Percentiles rank a stretch among this genome's conserved stretches.
Conservation (phyloP, 2,888 invertebrate genomes). For the Notodonta ziczac region DNA sequence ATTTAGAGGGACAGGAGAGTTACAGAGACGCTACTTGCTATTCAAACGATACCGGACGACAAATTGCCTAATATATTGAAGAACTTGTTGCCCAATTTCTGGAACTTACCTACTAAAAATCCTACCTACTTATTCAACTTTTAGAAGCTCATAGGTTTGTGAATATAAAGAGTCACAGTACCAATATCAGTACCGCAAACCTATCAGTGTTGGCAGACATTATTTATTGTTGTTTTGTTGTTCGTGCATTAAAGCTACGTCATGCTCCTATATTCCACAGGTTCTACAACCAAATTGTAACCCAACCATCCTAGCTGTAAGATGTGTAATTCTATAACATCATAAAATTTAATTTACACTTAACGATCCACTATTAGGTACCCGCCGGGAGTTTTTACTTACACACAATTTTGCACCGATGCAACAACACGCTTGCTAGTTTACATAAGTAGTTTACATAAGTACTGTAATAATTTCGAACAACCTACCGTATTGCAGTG, state of each 20-base stretch:
- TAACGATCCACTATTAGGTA: constrained; percentile 28
- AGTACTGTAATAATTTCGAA: constrained; percentile 44
- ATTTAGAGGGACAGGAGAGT: no score
- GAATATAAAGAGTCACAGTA: background rate
- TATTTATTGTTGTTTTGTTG: background rate
- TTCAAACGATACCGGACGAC: no score
- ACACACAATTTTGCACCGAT: constrained; percentile 31
- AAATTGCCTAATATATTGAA: no score
- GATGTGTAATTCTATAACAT: constrained; percentile 32
- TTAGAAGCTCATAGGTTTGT: no score
- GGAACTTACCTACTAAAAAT: no score
- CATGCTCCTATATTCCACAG: background rate
- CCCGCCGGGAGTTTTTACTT: constrained; percentile 21
- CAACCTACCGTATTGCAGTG: constrained; percentile 49
- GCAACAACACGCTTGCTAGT: constrained; percentile 37
- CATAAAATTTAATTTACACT: constrained; percentile 32
- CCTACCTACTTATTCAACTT: no score
- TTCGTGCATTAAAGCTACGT: background rate
- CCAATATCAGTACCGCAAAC: background rate
- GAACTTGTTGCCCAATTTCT: no score
- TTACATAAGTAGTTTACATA: constrained; percentile 48
- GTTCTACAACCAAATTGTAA: constrained; percentile 13
- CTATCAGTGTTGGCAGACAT: background rate
- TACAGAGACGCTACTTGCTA: no score
- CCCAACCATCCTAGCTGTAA: constrained; percentile 27